These are phyloP conservation scores for Philopotamus ludificatus DNA, from an alignment of 1,140 invertebrate species.

Conservation along the genomic window DNA sequence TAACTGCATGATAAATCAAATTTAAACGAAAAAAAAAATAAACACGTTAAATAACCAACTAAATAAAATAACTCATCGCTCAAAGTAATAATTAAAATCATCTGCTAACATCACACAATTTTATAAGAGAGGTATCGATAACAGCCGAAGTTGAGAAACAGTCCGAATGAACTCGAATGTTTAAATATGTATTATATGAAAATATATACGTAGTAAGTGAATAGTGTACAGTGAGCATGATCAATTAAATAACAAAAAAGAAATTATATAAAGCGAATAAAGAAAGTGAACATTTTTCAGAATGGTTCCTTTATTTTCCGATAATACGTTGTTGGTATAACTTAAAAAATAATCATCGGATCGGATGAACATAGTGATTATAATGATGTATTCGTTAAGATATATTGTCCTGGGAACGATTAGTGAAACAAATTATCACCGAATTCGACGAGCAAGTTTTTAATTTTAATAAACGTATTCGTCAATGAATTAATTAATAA, in stretches of 20 bases:
- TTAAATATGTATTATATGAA: conserved; percentile 24
- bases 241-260: conserved; percentile 12
- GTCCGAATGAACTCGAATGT: conserved; percentile 10
- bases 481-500: not conserved
- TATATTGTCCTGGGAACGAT: not conserved
- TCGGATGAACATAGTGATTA: conserved; percentile 24
- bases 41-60: not conserved
- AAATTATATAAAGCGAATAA: not conserved
- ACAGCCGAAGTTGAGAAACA: not conserved
- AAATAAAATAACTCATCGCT: not conserved
- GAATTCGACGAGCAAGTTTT: not conserved
- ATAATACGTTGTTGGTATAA: conserved; percentile 26
- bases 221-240: conserved; percentile 24
- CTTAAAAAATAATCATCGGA: conserved; percentile 11
- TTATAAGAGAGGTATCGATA: not conserved
- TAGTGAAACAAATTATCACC: not conserved
- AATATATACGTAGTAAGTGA: conserved; percentile 28
- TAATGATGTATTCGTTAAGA: not conserved
- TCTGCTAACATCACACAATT: not conserved
- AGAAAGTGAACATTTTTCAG: conserved; percentile 10
- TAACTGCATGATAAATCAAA: conserved; percentile 3
- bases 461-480: not conserved
- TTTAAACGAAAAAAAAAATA: not conserved
- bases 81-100: conserved; percentile 5
- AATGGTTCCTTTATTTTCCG: conserved; percentile 39